Evolutionary conservation across 2,113 vertebrate genomes (phyloP).

Genomic region (Myrmophylax atrothorax): DNA sequence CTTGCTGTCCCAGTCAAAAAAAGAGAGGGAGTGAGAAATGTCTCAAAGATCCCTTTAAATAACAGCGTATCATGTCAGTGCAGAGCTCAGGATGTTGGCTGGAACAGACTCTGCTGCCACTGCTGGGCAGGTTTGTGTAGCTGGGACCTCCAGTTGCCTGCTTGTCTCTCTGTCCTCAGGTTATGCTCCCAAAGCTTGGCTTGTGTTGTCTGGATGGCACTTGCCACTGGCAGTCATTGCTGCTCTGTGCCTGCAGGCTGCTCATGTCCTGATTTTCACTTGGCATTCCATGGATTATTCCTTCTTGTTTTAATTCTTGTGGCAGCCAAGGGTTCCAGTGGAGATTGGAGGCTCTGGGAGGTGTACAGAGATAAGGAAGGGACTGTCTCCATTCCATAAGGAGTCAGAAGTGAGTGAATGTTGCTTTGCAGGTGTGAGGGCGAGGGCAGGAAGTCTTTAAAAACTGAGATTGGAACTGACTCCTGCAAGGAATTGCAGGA

Average conservation of each 20-base stretch:
- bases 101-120: not conserved
- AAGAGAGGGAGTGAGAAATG: not conserved
- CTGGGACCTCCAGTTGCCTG: not conserved
- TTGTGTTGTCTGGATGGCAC: not conserved
- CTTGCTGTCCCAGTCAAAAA: not conserved
- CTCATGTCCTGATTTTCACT: not conserved
- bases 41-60: not conserved
- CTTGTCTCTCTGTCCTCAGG: not conserved
- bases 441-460: not conserved
- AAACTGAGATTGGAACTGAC: not conserved
- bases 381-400: not conserved
- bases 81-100: not conserved
- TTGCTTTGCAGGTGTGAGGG: not conserved
- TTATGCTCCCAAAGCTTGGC: not conserved
- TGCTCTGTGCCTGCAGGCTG: not conserved
- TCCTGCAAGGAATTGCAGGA: not conserved
- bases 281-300: not conserved
- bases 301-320: not conserved
- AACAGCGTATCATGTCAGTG: not conserved
- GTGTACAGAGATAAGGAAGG: not conserved
- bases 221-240: not conserved
- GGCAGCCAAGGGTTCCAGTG: not conserved
- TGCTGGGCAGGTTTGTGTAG: not conserved
- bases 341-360: not conserved
- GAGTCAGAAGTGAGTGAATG: not conserved